Base-by-base conservation (phyloP, 2,113 vertebrate genomes). In the Coregonus clupeaformis region DNA sequence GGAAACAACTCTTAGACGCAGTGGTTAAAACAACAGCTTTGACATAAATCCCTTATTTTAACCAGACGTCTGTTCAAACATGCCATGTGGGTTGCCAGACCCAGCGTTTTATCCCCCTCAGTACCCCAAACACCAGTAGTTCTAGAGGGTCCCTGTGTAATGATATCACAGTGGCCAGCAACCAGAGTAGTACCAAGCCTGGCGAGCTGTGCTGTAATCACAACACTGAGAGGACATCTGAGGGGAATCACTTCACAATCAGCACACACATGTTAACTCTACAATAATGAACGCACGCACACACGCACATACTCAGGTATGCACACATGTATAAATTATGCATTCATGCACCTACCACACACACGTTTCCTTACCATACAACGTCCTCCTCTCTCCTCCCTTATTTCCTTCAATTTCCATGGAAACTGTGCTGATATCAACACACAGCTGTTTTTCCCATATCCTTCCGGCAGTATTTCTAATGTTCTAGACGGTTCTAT, bases 201-300 rank as follows among this genome's bases (percentile, higher is more conserved):
- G 77, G 83, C 83, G 80, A 88, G 86, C 82, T 86, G 84, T 77
- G 86, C 76, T 72, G 72, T 72, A 80, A 85, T 89, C 84, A 89
- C 84, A 87, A 81, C 77, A 77, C 82, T 73, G 76, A 83, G 63
- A 73, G 79, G 83, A 72, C 65, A 76, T 80, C 79, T 85, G 79
- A 69, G 55, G 55, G 18, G 55, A 59, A 59, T 59, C 20, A 7
- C 7, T 69, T 74, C 49, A 60, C 73, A 72, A 79, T 14, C 20
- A 65, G 30, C 14, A 77, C 67, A 71, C 70, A 78, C 55, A 65
- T 68, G 32, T 27, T 57, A 64, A 74, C 74, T 68, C 20, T 70
- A 4, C 68, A 63, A 75, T 67, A 45, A 66, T 42, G 68, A 22
- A 72, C 14, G 59, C 25, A 72, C 55, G 20, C 71, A 68, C 65